These are phyloP conservation scores for Drosophila insularis DNA, from an alignment of 1,140 invertebrate species.

Conservation along the genomic window DNA sequence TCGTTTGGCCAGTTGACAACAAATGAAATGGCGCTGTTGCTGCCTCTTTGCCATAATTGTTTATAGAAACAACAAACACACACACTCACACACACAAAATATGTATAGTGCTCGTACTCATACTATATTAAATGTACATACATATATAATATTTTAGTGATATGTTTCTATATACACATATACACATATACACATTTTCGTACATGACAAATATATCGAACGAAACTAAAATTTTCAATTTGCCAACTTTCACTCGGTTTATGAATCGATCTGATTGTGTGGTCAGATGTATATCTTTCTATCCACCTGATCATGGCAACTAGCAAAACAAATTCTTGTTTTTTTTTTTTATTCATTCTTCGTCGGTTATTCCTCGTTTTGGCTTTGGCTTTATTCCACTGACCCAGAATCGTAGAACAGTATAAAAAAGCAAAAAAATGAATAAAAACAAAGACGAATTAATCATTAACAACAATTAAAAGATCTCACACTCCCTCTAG, in stretches of 20 bases:
- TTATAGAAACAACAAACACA: conserved; percentile 7
- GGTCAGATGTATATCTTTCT: neutral
- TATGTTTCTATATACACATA: neutral
- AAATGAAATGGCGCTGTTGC: neutral
- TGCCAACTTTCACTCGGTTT: neutral
- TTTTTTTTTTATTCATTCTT: neutral
- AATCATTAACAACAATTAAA: conserved; percentile 11
- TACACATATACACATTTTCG: neutral
- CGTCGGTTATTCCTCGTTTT: conserved; percentile 1
- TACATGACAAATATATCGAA: neutral
- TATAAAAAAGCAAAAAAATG: conserved; percentile 12
- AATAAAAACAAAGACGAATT: neutral
- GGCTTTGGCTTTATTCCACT: conserved; percentile 37
- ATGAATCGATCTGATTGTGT: conserved; percentile 15
- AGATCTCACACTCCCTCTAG: conserved; percentile 9
- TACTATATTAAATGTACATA: neutral
- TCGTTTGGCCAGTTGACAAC: conserved; percentile 1
- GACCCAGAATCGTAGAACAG: conserved; percentile 42
- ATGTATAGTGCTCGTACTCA: neutral
- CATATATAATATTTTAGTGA: too few relatives aligned
- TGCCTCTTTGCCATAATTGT: conserved; percentile 21
- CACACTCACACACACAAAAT: neutral
- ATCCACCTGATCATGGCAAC: neutral
- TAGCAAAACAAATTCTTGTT: neutral
- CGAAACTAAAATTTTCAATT: conserved; percentile 4